A percentile compares a stretch with the other conserved stretches of the same genome.
Evolutionary conservation across 2,888 invertebrate species (phyloP).

Genomic region (Agrochola litura): DNA sequence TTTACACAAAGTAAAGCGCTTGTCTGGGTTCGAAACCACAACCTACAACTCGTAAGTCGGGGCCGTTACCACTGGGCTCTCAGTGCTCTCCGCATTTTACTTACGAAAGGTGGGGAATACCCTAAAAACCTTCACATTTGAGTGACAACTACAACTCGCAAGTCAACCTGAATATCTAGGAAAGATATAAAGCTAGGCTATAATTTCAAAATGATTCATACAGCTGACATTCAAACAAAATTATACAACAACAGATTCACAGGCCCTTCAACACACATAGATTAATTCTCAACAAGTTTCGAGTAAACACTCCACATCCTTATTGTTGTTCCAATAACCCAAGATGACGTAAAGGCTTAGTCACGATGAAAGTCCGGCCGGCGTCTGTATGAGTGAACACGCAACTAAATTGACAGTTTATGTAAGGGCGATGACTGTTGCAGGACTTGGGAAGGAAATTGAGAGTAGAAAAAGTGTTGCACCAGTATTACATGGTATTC

Average conservation of each 20-base stretch:
- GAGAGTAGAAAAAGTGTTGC: neutral
- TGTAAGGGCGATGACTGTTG: constrained; percentile 29
- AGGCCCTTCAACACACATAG: neutral
- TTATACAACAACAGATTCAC: neutral
- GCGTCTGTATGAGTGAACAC: neutral
- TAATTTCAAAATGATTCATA: neutral
- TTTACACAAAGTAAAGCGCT: no score
- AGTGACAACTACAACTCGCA: neutral
- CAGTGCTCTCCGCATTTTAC: no score
- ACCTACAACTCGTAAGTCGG: no score
- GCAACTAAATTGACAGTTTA: constrained; percentile 51
- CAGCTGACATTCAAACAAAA: neutral
- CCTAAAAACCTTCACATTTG: no score
- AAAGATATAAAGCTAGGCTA: neutral
- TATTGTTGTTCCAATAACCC: constrained; percentile 39
- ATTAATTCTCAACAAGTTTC: neutral
- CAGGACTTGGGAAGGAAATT: constrained; percentile 1
- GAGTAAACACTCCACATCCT: constrained; percentile 39
- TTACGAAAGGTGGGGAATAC: no score
- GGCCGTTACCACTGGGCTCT: no score
- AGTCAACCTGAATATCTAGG: neutral
- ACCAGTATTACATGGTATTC: neutral
- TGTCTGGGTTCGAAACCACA: no score
- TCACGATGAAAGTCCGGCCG: constrained; percentile 61
- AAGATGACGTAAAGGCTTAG: constrained; percentile 55